Evolutionary conservation across 2,113 vertebrate genomes (phyloP).

Genomic region (Entelurus aequoreus): DNA sequence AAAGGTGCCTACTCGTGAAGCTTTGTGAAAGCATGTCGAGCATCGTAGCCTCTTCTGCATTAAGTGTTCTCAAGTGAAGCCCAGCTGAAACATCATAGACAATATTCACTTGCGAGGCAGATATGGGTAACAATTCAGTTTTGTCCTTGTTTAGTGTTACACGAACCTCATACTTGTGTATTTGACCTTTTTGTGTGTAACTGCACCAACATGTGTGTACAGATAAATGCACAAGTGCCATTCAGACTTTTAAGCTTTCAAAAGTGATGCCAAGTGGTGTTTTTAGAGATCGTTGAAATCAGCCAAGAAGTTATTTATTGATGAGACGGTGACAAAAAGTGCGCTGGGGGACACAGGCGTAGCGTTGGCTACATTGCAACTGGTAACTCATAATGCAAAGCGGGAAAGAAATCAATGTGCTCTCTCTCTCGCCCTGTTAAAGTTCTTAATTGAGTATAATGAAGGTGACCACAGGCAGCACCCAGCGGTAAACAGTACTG

Average conservation of each 20-base stretch:
- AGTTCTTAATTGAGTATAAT: conserved; percentile 37
- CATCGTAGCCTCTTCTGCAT: conserved; percentile 34
- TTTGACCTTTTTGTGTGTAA: conserved; percentile 16
- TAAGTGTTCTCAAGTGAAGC: neutral
- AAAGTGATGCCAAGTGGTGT: conserved; percentile 52
- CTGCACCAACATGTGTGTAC: conserved; percentile 22
- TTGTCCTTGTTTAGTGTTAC: conserved; percentile 30
- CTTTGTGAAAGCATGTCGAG: conserved; percentile 40
- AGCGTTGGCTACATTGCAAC: conserved; percentile 32
- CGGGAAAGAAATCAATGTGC: conserved; percentile 30
- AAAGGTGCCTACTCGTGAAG: conserved; percentile 54
- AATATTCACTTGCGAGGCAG: neutral
- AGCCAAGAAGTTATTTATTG: conserved; percentile 19
- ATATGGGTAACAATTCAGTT: conserved; percentile 27
- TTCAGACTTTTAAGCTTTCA: conserved; percentile 46
- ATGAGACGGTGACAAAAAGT: neutral
- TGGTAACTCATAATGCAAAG: conserved; percentile 13
- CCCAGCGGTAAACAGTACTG: conserved; percentile 44
- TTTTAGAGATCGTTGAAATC: conserved; percentile 1
- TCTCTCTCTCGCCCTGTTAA: conserved; percentile 30
- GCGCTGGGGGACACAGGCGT: conserved; percentile 22
- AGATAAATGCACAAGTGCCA: conserved; percentile 47
- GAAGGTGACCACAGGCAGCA: conserved; percentile 19
- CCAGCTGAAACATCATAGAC: conserved; percentile 1
- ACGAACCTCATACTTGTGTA: conserved; percentile 33